Evolutionary conservation across 2,113 vertebrate genomes (phyloP).

Genomic region (Neodon shergylaensis): DNA sequence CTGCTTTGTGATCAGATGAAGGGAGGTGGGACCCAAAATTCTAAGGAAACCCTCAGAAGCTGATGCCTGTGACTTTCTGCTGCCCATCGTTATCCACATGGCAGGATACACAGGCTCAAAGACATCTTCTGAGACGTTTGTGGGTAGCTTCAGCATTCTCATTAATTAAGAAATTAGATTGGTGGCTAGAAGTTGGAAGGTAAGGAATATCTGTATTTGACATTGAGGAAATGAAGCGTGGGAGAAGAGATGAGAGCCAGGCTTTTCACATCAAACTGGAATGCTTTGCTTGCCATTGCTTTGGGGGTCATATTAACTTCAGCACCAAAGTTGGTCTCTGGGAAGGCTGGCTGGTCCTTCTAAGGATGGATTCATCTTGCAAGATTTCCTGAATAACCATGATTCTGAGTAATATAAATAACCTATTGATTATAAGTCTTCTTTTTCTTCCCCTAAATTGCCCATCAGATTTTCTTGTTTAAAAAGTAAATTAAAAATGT

Average conservation of each 20-base stretch:
- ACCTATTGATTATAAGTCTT: conserved; percentile 58
- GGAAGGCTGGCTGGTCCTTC: neutral
- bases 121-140: conserved; percentile 48
- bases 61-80: conserved; percentile 31
- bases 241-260: conserved; percentile 43
- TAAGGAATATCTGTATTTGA: conserved; percentile 62
- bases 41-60: conserved; percentile 36
- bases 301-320: conserved; percentile 67
- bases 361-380: conserved; percentile 53
- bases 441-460: neutral
- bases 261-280: conserved; percentile 64
- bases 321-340: conserved; percentile 48
- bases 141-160: conserved; percentile 64
- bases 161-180: conserved; percentile 74
- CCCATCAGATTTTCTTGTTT: conserved; percentile 55
- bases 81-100: neutral
- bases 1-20: neutral
- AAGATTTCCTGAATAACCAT: conserved; percentile 39
- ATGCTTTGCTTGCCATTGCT: conserved; percentile 55
- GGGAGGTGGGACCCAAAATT: neutral
- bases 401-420: conserved; percentile 68
- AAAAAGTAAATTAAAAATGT: conserved; percentile 54
- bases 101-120: conserved; percentile 15
- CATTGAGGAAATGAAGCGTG: conserved; percentile 72
- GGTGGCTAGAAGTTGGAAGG: conserved; percentile 39